phyloP scores from a whole-genome alignment of 1,140 invertebrate genomes.

The Anoplophora glabripennis region DNA sequence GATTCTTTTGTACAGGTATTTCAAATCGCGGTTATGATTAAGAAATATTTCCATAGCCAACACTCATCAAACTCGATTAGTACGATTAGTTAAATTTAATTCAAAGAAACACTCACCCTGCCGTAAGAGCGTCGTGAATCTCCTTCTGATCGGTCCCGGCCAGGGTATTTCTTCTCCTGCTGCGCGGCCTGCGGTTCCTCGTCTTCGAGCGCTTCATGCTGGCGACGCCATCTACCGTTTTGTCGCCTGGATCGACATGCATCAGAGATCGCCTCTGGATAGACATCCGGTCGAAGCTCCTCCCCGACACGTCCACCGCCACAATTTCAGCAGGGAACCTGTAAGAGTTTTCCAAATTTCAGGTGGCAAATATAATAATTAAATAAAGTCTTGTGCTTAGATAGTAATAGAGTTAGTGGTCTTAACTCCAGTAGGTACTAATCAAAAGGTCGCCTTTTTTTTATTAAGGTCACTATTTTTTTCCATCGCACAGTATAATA shows the following conservation, averaged over 20 bases:
- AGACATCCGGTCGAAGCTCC: slow-evolving; percentile 83
- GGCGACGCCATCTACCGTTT: slow-evolving; percentile 50
- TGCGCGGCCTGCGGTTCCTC: slow-evolving; percentile 69
- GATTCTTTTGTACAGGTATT: no score
- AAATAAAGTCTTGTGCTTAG: no score
- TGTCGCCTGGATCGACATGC: slow-evolving; percentile 48
- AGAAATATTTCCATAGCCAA: no score
- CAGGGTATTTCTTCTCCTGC: slow-evolving; percentile 83
- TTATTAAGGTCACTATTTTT: no score
- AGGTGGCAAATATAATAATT: no score
- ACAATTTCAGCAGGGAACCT: slow-evolving; percentile 86
- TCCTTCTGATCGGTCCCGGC: slow-evolving; percentile 85
- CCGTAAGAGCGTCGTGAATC: slow-evolving; percentile 70
- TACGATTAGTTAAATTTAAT: neutral
- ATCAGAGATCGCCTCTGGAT: slow-evolving; percentile 75
- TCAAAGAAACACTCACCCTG: slow-evolving; percentile 62
- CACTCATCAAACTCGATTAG: no score
- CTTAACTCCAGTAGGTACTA: no score
- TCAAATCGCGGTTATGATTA: no score
- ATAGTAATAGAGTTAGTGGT: no score
- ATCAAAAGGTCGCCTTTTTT: no score
- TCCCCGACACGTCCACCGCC: slow-evolving; percentile 81
- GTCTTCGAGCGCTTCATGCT: slow-evolving; percentile 58
- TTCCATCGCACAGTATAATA: no score
- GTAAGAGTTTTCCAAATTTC: neutral